Evolutionary conservation across 2,888 invertebrate genomes (phyloP), one percentile per base, ranked within the genome.

Genomic region (Ectobius pallidus): DNA sequence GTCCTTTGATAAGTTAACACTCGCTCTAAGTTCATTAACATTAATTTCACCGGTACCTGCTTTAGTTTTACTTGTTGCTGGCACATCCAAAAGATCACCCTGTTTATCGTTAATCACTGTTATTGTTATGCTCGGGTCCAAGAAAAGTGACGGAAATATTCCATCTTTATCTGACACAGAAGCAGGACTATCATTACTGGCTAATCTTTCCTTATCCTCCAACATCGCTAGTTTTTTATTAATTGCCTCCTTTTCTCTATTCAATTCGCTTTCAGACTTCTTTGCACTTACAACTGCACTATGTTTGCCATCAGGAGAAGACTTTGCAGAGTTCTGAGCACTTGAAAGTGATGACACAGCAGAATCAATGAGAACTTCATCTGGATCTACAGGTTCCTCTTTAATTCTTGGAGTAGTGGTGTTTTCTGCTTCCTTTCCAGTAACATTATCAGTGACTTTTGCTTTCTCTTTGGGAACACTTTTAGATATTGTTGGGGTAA

Each of bases 91-190:
- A 27, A 4, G 11, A 3, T 65, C 65, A 65, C 27, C 18, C 27
- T 46, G 73, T 16, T 72, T 70, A n/a, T 74, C 72, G 63, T 76
- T 74, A 14, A 76, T 69, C 18, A 77, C 71, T 20, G 76, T 76
- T n/a, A 77, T 76, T 11, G 77, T 77, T 44, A 77, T 74, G 67
- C 75, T 77, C 16, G 76, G 77, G 32, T 77, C 76, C 14, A 76
- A 70, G 68, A 74, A 76, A 65, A 76, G 69, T 11, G 76, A 74
- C 1, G 76, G 75, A 30, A 75, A 73, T n/a, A 77, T 61, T 18
- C 63, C 73, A 34, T 77, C 77, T 27, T 76, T 74, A 22, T 73
- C 75, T 3, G 73, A 69, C n/a, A 58, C 20, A 34, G 69, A 55
- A 20, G 68, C 39, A 20, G 71, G 67, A 22, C 69, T 67, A 3